Evolutionary conservation across 2,113 vertebrate species (phyloP).

Genomic region (Periophthalmodon schlosseri): DNA sequence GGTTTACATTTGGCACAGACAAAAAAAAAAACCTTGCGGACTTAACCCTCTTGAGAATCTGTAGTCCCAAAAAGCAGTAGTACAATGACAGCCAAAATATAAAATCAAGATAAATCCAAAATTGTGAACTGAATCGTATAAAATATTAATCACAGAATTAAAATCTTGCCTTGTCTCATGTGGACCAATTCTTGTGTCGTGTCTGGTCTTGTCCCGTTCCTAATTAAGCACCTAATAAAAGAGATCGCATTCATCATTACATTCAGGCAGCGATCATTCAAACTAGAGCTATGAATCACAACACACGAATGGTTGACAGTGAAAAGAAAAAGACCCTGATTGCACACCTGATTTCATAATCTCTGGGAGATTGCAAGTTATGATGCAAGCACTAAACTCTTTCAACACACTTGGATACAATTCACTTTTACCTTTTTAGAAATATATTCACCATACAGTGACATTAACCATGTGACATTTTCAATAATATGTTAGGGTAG

Average conservation of each 20-base stretch:
- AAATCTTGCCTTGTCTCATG: too few species aligned
- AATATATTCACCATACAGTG: neutral
- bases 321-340: neutral
- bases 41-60: too few species aligned
- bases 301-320: neutral
- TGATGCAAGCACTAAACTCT: slow-evolving; percentile 18
- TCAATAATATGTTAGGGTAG: neutral
- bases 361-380: slow-evolving; percentile 7
- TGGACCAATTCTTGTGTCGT: too few species aligned
- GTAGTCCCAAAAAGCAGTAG: too few species aligned
- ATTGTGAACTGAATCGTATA: too few species aligned
- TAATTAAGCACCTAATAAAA: neutral
- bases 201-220: too few species aligned
- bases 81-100: too few species aligned
- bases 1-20: too few species aligned
- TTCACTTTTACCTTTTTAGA: neutral
- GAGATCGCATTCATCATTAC: neutral
- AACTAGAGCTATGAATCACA: neutral
- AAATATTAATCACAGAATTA: too few species aligned
- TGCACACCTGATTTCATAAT: slow-evolving; percentile 16
- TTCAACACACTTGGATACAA: neutral
- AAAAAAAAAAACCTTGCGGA: too few species aligned
- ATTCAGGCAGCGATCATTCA: neutral
- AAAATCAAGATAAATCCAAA: too few species aligned
- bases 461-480: neutral